These are phyloP conservation scores for Misgurnus mizolepis DNA, from an alignment of 2,113 vertebrate species.

Conservation along the genomic window DNA sequence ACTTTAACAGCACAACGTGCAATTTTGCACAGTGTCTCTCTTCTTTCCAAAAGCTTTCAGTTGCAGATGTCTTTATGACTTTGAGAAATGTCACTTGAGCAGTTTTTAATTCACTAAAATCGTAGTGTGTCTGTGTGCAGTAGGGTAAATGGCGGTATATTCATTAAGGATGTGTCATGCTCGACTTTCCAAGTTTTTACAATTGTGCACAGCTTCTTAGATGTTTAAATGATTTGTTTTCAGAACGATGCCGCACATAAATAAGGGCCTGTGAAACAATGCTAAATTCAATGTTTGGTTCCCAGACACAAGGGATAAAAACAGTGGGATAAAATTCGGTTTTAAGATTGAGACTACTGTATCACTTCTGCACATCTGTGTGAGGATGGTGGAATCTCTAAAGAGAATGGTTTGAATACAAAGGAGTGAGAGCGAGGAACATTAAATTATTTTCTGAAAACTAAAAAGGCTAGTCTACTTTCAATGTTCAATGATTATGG, in stretches of 20 bases:
- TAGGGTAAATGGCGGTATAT: conserved; percentile 23
- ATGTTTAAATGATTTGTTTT: conserved; percentile 10
- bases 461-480: conserved; percentile 2
- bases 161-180: conserved; percentile 32
- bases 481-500: conserved; percentile 26
- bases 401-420: conserved; percentile 15
- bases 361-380: not conserved
- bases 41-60: conserved; percentile 13
- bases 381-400: conserved; percentile 14
- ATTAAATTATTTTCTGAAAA: conserved; percentile 10
- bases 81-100: conserved; percentile 37
- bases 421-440: not conserved
- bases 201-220: not conserved
- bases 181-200: conserved; percentile 1
- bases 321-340: not conserved
- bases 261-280: conserved; percentile 29
- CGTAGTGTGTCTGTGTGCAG: conserved; percentile 19
- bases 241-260: conserved; percentile 8
- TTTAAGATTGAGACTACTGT: not conserved
- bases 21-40: conserved; percentile 41
- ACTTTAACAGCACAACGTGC: conserved; percentile 41
- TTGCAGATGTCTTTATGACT: conserved; percentile 50
- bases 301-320: not conserved
- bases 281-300: conserved; percentile 8
- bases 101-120: conserved; percentile 14